Evolutionary conservation across 2,113 vertebrate species (phyloP).

Genomic region (Prunella himalayana): DNA sequence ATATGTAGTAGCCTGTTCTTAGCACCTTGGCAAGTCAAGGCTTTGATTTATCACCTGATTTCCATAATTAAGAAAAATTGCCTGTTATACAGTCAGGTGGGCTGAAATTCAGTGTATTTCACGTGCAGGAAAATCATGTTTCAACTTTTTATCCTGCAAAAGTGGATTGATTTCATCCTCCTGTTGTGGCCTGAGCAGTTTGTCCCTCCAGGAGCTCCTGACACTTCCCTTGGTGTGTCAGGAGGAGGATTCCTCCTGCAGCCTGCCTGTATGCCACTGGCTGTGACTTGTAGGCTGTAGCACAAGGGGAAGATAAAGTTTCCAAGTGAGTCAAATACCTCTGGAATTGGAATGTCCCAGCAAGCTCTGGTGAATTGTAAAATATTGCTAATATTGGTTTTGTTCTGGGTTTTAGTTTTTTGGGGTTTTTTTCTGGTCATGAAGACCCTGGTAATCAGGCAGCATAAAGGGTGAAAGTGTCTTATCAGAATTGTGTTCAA

Average conservation of each 20-base stretch:
- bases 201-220: not conserved
- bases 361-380: not conserved
- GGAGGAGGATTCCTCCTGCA: not conserved
- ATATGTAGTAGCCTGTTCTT: not conserved
- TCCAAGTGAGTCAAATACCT: not conserved
- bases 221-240: not conserved
- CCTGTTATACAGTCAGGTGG: not conserved
- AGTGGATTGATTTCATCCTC: not conserved
- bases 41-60: not conserved
- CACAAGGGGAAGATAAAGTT: not conserved
- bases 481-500: not conserved
- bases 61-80: not conserved
- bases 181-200: not conserved
- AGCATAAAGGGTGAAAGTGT: not conserved
- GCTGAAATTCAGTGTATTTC: not conserved
- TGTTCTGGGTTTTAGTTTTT: not conserved
- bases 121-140: not conserved
- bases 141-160: not conserved
- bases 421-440: not conserved
- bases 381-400: not conserved
- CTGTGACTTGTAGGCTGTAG: not conserved
- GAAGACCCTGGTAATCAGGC: not conserved
- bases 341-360: not conserved
- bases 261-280: not conserved
- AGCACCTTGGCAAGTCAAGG: not conserved